Base-by-base conservation (phyloP, 2,888 invertebrate species). In the Cephonodes hylas region DNA sequence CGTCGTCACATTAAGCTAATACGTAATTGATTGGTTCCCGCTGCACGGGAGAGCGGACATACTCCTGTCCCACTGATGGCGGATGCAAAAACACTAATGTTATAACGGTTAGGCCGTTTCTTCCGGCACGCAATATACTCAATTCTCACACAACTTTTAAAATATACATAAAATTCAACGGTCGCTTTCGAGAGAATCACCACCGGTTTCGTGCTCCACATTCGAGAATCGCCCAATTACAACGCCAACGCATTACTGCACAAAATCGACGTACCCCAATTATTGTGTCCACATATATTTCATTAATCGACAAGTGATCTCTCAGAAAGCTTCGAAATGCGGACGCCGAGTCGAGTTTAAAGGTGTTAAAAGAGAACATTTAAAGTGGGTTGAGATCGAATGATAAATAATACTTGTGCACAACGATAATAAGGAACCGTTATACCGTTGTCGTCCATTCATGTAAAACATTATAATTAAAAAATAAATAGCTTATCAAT, bases 11-110 rank as follows among this genome's bases (percentile, higher is more conserved):
- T 91, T 89, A 91, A 86, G 87, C 87, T 91, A 91, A 92, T 91
- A 91, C 85, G 86, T 87, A 91, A 89, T 91, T 90, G 89, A 91
- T 91, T 90, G 89, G 86, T 88, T 85, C 86, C 86, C 81, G 79
- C 76, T 84, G 83, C 72, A 78, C 82, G 81, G 80, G 83, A 84
- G 82, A 74, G 76, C 70, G 78, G 73, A 77, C 75, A 77, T 83
- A 80, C 85, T 85, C 84, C 84, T 88, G 85, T 88, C 85, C 87
- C 85, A 86, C 84, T 88, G 84, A 89, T 88, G 86, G 79, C 75
- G 78, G 77, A 84, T 86, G 86, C 85, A 89, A 90, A 90, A 91
- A 89, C 90, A 79, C 84, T 90, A 91, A 89, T 91, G 89, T 77
- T 80, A 80, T 89, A 91, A 90, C 88, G 86, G 88, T 84, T 73